A percentile compares a stretch with the other conserved stretches of the same genome.
Conservation (phyloP, 2,113 vertebrate genomes). For the Piliocolobus tephrosceles region DNA sequence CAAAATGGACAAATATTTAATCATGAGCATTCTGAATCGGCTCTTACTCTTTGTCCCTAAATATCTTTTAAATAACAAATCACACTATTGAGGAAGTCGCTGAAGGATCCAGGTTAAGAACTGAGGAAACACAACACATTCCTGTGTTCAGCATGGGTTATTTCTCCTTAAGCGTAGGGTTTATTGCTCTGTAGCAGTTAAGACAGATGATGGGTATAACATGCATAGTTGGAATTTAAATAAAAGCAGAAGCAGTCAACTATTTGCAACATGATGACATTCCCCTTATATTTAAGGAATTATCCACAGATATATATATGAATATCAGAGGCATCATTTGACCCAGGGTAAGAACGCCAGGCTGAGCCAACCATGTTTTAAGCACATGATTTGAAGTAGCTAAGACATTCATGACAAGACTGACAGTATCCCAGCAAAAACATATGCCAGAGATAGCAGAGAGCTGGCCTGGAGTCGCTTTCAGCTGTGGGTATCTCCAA, state of each 20-base stretch:
- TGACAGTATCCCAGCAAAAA: not conserved
- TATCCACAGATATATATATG: fast-evolving
- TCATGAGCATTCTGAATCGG: not conserved
- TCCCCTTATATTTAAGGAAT: not conserved
- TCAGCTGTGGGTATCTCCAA: not conserved
- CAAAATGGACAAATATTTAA: not conserved
- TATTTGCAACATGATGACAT: not conserved
- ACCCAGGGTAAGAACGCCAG: not conserved
- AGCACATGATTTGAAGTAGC: not conserved
- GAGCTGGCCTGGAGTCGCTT: not conserved
- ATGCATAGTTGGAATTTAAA: fast-evolving
- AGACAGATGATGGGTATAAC: not conserved
- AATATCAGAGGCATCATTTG: not conserved
- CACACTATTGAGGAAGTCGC: not conserved
- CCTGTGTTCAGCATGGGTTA: too few relatives aligned
- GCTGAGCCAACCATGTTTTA: not conserved
- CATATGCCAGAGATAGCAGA: not conserved
- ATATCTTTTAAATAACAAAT: not conserved
- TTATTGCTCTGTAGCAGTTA: not conserved
- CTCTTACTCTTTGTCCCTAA: not conserved
- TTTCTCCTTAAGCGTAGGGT: not conserved
- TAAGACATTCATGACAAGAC: not conserved
- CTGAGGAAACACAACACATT: not conserved
- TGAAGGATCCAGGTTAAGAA: not conserved
- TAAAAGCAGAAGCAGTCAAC: not conserved